These are phyloP conservation scores for Pogonophryne albipinna DNA, from an alignment of 2,797 vertebrate species.

Conservation along the genomic window DNA sequence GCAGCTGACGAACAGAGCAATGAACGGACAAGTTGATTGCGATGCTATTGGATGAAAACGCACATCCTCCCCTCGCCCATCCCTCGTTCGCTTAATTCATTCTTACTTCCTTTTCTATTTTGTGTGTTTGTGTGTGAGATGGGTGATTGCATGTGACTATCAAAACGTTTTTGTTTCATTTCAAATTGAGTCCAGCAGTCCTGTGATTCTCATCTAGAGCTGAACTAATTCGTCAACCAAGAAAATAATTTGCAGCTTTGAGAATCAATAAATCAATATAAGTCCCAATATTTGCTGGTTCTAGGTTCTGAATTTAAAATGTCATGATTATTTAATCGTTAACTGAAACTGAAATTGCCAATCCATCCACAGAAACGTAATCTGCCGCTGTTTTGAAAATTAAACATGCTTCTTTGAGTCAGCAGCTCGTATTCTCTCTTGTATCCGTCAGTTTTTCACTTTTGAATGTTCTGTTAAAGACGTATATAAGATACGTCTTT, in stretches of 20 bases:
- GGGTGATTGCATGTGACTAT: constrained; percentile 29
- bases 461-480: constrained; percentile 27
- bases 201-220: constrained; percentile 45
- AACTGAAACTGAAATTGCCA: not conserved
- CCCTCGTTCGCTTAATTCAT: constrained; percentile 43
- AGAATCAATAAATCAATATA: not conserved
- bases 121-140: constrained; percentile 34
- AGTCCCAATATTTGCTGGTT: not conserved
- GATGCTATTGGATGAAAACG: constrained; percentile 49
- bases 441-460: constrained; percentile 53
- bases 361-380: not conserved
- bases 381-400: not conserved
- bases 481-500: constrained; percentile 48
- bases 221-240: not conserved
- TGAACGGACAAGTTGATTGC: constrained; percentile 55
- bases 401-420: constrained; percentile 28
- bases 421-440: constrained; percentile 30
- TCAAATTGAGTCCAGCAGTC: constrained; percentile 40
- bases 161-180: constrained; percentile 27
- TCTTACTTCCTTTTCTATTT: constrained; percentile 40
- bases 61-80: constrained; percentile 29
- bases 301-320: not conserved
- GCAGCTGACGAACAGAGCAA: constrained; percentile 51
- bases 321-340: not conserved
- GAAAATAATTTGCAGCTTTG: not conserved